Conservation (phyloP, 2,113 vertebrate genomes). For the Eretmochelys imbricata region DNA sequence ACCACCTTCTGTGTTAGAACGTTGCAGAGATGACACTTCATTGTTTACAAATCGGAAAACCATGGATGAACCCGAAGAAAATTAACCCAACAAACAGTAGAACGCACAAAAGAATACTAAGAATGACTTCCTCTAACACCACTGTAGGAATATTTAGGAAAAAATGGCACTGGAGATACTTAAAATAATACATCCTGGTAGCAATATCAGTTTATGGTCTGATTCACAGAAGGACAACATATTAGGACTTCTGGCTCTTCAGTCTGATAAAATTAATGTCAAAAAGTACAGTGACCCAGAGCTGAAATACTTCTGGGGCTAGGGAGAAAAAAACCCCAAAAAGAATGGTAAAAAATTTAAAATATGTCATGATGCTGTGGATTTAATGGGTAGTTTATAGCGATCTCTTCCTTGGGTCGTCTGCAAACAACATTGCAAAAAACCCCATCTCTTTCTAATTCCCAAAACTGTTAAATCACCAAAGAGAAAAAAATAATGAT, state of each 20-base stretch:
- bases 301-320: background rate
- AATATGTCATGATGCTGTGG: background rate
- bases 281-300: background rate
- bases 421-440: background rate
- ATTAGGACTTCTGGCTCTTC: background rate
- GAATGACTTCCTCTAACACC: background rate
- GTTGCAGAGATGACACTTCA: background rate
- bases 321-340: background rate
- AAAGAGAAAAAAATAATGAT: background rate
- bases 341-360: rapidly evolving
- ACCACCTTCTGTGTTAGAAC: background rate
- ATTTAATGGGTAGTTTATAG: background rate
- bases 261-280: background rate
- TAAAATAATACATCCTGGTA: background rate
- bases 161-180: background rate
- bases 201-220: background rate
- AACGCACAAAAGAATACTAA: background rate
- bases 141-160: background rate
- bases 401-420: background rate
- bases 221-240: background rate
- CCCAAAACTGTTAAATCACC: background rate
- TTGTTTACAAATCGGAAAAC: constrained; percentile 10
- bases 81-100: background rate
- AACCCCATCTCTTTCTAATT: background rate
- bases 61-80: background rate